Evolutionary conservation across 2,888 invertebrate genomes (phyloP).

Genomic region (Cephus pulcher): DNA sequence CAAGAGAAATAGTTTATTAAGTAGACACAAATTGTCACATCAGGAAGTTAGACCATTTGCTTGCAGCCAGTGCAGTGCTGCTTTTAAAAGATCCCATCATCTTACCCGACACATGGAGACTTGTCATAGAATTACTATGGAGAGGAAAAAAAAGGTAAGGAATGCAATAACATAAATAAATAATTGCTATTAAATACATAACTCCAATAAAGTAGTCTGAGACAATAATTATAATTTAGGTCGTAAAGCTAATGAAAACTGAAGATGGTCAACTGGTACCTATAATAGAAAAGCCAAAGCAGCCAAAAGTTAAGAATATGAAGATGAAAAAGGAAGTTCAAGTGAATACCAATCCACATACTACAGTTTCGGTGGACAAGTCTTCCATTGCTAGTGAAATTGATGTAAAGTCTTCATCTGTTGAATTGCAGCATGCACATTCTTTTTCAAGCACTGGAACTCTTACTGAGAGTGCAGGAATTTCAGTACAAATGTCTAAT

Average conservation of each 20-base stretch:
- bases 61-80: slow-evolving; percentile 54
- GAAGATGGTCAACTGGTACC: slow-evolving; percentile 52
- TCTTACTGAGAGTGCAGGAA: slow-evolving; percentile 1
- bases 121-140: slow-evolving; percentile 51
- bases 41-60: slow-evolving; percentile 58
- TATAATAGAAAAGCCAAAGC: slow-evolving; percentile 46
- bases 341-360: neutral
- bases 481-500: slow-evolving; percentile 15
- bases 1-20: slow-evolving; percentile 60
- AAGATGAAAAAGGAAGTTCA: slow-evolving; percentile 18
- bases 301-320: slow-evolving; percentile 26
- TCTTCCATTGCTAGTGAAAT: neutral
- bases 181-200: neutral
- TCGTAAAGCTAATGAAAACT: slow-evolving; percentile 52
- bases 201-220: neutral
- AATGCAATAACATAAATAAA: slow-evolving; percentile 1
- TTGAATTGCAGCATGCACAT: slow-evolving; percentile 13
- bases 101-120: slow-evolving; percentile 58
- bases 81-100: slow-evolving; percentile 60
- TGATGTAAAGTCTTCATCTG: neutral
- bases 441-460: slow-evolving; percentile 15
- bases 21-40: slow-evolving; percentile 58
- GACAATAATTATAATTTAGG: slow-evolving; percentile 30
- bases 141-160: slow-evolving; percentile 51
- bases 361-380: neutral